Evolutionary conservation across 2,797 vertebrate genomes (phyloP), one percentile per base, ranked within the genome.

Genomic region (Craterocephalus amniculus): DNA sequence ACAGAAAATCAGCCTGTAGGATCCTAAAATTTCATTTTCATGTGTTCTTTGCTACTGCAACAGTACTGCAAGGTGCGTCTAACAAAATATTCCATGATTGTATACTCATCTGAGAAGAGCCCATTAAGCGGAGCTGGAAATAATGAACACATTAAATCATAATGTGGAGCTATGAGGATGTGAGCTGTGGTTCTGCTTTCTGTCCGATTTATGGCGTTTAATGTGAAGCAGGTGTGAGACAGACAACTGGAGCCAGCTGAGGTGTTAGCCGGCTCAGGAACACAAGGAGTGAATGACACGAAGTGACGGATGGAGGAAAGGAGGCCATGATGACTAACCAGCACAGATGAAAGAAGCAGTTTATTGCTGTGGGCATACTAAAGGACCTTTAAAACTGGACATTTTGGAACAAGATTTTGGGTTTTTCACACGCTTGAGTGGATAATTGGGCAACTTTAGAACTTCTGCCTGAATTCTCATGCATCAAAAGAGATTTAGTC

Each of bases 141-240:
- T 61, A 29, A 48, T 26, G 24, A 58, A 57, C 20, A 60, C 9
- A 55, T 75, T 70, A 22, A 32, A 67, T 43, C 67, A 66, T n/a
- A n/a, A n/a, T n/a, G n/a, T n/a, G 27, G 34, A 64, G 79, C 79
- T n/a, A 24, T 40, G 13, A 58, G 67, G 80, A 87, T 80, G 68
- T 79, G 67, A 61, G 85, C 84, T 75, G 80, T 11, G 58, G 74
- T 58, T 83, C 70, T 87, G 87, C 74, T 81, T 84, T 78, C 62
- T 68, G 52, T 86, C 43, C 18, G 4, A 66, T 89, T 91, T 69
- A 87, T 71, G 58, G 63, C 4, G 12, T 57, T 36, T 92, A 90
- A 93, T 92, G 63, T 71, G 79, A 88, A 84, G 83, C 90, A 92
- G 89, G 89, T 87, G 90, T 86, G 79, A 67, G 72, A 26, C 35